Evolutionary conservation across 2,113 vertebrate genomes (phyloP).

Genomic region (Gorilla gorilla): DNA sequence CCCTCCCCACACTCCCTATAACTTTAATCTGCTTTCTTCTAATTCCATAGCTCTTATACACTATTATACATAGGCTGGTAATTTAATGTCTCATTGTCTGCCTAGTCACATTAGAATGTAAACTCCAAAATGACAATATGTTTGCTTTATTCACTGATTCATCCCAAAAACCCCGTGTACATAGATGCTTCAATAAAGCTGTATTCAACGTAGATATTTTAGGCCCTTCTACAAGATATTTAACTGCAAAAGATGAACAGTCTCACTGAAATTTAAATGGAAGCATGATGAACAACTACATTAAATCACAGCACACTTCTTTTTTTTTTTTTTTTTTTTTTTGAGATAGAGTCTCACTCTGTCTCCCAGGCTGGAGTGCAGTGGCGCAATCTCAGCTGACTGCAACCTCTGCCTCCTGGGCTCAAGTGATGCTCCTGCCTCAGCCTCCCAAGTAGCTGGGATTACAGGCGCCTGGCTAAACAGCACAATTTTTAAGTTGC

Average conservation of each 20-base stretch:
- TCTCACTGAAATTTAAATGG: constrained; percentile 21
- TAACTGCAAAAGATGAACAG: background rate
- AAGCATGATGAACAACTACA: background rate
- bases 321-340: background rate
- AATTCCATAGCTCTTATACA: background rate
- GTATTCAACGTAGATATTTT: background rate
- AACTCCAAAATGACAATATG: background rate
- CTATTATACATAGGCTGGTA: background rate
- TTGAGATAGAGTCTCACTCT: too few species aligned
- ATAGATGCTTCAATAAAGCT: background rate
- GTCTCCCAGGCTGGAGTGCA: too few species aligned
- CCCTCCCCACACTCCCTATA: background rate
- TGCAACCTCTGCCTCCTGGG: too few species aligned
- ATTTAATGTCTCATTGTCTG: background rate
- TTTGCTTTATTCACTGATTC: background rate
- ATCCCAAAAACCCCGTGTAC: background rate
- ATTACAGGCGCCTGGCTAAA: too few species aligned
- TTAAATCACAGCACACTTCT: background rate
- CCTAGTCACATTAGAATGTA: background rate
- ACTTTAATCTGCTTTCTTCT: background rate
- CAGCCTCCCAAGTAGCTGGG: too few species aligned
- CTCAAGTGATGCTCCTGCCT: too few species aligned
- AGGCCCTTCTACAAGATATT: background rate
- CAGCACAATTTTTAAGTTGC: constrained; percentile 7
- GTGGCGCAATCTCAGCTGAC: too few species aligned